Evolutionary conservation across 1,140 invertebrate species (phyloP).

Genomic region (Heliconius himera): DNA sequence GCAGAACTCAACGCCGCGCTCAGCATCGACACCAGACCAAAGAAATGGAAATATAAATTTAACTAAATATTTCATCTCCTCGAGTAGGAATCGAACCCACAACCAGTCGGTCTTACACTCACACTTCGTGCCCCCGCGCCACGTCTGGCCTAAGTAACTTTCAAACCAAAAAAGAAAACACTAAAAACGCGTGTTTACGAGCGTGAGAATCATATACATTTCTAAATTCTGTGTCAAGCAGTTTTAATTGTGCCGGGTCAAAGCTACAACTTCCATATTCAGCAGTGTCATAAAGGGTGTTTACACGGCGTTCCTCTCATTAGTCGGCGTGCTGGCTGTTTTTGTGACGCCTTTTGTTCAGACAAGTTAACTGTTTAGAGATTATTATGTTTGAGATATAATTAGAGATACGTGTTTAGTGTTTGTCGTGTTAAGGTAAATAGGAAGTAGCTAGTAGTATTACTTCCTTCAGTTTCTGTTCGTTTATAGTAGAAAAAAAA

Average conservation of each 20-base stretch:
- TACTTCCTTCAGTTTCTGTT: no score
- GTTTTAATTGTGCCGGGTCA: constrained; percentile 38
- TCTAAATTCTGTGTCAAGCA: constrained; percentile 32
- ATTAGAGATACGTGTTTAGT: constrained; percentile 19
- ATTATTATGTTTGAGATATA: constrained; percentile 26
- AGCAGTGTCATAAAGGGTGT: constrained; percentile 37
- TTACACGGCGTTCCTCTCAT: constrained; percentile 40
- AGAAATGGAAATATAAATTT: no score
- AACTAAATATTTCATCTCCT: no score
- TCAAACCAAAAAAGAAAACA: neutral
- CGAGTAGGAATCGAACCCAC: no score
- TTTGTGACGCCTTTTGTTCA: constrained; percentile 37
- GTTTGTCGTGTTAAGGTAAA: neutral
- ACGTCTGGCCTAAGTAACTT: no score
- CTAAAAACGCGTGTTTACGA: constrained; percentile 10
- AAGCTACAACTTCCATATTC: constrained; percentile 35
- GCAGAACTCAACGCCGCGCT: no score
- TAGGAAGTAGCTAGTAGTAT: neutral
- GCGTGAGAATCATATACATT: constrained; percentile 23
- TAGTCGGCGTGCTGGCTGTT: constrained; percentile 36
- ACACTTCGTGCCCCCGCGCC: no score
- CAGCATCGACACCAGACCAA: no score
- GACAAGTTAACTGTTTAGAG: constrained; percentile 36
- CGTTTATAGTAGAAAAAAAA: no score
- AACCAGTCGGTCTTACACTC: no score